A percentile compares a stretch with the other conserved stretches of the same genome.
Evolutionary conservation across 2,113 vertebrate genomes (phyloP).

Genomic region (Hyla sarda): DNA sequence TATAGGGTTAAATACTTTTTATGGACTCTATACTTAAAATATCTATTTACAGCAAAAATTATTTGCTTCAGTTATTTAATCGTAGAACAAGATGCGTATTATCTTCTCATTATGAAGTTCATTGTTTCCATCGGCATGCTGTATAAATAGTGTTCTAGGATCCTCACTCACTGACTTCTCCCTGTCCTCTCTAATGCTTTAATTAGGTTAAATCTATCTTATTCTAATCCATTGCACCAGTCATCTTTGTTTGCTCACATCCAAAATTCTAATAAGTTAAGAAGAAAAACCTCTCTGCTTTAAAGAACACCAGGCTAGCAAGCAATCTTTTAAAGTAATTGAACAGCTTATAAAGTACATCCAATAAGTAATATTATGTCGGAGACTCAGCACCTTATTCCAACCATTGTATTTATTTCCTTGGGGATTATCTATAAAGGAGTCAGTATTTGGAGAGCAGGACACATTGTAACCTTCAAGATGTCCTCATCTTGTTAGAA

Average conservation of each 20-base stretch:
- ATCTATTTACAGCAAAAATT: neutral
- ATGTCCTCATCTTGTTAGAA: conserved; percentile 12
- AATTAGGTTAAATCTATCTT: conserved; percentile 49
- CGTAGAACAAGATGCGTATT: neutral
- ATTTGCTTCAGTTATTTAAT: neutral
- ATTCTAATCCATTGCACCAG: conserved; percentile 45
- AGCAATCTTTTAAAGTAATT: conserved; percentile 55
- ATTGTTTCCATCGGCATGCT: neutral
- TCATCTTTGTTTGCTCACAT: conserved; percentile 46
- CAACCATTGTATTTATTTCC: conserved; percentile 33
- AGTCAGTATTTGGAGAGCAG: conserved; percentile 19
- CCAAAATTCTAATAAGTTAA: conserved; percentile 35
- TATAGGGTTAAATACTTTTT: neutral
- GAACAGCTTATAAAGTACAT: conserved; percentile 45
- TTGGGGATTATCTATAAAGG: conserved; percentile 36
- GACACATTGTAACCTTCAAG: conserved; percentile 25
- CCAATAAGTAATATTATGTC: conserved; percentile 50
- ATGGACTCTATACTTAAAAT: neutral
- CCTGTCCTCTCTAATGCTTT: neutral
- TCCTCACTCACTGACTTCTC: conserved; percentile 12
- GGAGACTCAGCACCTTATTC: conserved; percentile 22
- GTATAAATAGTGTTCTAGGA: neutral
- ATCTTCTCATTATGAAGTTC: neutral
- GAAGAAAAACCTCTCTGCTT: conserved; percentile 25
- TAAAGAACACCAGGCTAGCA: conserved; percentile 29